Percentiles rank a stretch among this genome's conserved stretches.
phyloP scores from a whole-genome alignment of 2,797 vertebrate species.

The Acanthurus leucopareius region DNA sequence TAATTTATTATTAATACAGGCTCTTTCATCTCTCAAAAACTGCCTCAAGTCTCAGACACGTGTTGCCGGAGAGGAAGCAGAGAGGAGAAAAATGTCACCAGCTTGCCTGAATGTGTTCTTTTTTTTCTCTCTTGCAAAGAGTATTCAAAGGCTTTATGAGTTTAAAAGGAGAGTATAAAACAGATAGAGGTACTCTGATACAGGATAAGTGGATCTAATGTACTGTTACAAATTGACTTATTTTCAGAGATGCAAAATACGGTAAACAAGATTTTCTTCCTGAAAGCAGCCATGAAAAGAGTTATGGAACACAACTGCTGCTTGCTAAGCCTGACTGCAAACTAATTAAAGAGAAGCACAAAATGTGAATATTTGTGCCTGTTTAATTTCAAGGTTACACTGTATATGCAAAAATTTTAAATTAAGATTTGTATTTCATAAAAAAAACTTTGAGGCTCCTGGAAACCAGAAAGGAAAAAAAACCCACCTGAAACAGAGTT shows the following conservation, averaged over 20 bases:
- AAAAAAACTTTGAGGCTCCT: neutral
- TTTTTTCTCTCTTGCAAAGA: slow-evolving; percentile 40
- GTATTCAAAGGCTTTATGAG: slow-evolving; percentile 38
- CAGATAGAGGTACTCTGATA: neutral
- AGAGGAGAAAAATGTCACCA: slow-evolving; percentile 55
- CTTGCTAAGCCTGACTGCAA: slow-evolving; percentile 11
- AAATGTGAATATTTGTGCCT: neutral
- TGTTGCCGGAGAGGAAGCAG: slow-evolving; percentile 59
- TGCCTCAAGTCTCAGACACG: slow-evolving; percentile 56
- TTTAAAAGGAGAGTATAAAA: slow-evolving; percentile 33
- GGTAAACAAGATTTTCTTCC: slow-evolving; percentile 52
- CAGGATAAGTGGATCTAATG: slow-evolving; percentile 32
- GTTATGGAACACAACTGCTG: neutral
- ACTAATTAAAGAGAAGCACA: slow-evolving; percentile 26
- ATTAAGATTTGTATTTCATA: neutral
- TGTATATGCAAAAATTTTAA: neutral
- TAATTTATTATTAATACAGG: slow-evolving; percentile 79
- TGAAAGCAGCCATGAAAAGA: slow-evolving; percentile 18
- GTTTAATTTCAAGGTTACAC: neutral
- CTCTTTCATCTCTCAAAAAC: slow-evolving; percentile 74
- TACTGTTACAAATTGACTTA: slow-evolving; percentile 30
- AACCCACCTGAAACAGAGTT: neutral
- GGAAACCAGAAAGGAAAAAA: neutral
- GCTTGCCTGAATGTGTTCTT: slow-evolving; percentile 31
- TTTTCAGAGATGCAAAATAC: slow-evolving; percentile 36